Evolutionary conservation across 2,888 invertebrate species (phyloP).

Genomic region (Sycophila texana): DNA sequence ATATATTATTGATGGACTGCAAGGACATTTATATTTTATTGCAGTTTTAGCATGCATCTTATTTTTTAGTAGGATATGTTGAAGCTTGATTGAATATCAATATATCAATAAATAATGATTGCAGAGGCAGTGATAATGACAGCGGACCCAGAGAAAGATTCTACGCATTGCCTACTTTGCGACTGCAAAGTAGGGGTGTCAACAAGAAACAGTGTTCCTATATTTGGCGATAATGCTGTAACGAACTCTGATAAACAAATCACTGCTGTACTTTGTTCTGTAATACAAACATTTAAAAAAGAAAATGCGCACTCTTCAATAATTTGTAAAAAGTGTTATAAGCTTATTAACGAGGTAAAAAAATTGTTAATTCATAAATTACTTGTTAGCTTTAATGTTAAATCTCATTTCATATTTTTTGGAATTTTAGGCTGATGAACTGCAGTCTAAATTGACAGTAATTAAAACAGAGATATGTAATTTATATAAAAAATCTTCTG

Average conservation of each 20-base stretch:
- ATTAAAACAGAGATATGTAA: constrained; percentile 77
- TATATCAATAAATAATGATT: not conserved
- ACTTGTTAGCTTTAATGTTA: not conserved
- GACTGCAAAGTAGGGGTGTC: constrained; percentile 78
- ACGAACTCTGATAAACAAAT: constrained; percentile 72
- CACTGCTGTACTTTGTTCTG: constrained; percentile 74
- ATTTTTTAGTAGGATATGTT: not conserved
- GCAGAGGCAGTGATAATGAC: constrained; percentile 65
- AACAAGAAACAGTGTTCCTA: constrained; percentile 77
- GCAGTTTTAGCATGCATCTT: not conserved
- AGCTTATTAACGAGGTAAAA: constrained; percentile 78
- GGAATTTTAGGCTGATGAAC: constrained; percentile 76
- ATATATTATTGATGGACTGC: not conserved
- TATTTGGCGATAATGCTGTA: constrained; percentile 75
- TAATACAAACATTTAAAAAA: constrained; percentile 77
- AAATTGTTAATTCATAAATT: not conserved
- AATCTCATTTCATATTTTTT: constrained; percentile 21
- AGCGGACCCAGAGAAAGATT: constrained; percentile 68
- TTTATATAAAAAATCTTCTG: constrained; percentile 76
- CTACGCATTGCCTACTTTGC: constrained; percentile 79
- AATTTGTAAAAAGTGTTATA: constrained; percentile 84
- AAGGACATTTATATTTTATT: not conserved
- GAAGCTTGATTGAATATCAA: too few species aligned
- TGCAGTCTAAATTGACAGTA: constrained; percentile 77
- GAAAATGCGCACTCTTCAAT: constrained; percentile 78